Percentiles rank a stretch among this genome's conserved stretches.
These are phyloP conservation scores for Pavo muticus DNA, from an alignment of 2,113 vertebrate species.

Conservation along the genomic window DNA sequence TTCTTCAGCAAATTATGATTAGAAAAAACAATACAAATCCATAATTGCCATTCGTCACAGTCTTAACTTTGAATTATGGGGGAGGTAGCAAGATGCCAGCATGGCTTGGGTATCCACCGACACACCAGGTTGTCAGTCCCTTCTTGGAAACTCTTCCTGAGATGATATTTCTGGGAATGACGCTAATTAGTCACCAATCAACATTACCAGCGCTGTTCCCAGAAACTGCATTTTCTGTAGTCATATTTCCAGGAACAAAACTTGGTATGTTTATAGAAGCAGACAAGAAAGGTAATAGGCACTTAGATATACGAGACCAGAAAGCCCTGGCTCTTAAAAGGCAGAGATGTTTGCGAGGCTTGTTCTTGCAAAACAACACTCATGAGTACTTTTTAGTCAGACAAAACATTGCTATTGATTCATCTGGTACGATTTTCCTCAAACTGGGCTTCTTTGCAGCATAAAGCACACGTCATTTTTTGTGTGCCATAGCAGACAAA, in stretches of 20 bases:
- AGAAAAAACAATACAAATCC: neutral
- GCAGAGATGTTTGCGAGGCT: neutral
- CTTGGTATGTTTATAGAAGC: neutral
- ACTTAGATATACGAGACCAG: neutral
- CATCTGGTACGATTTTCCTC: neutral
- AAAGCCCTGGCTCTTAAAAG: neutral
- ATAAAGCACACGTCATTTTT: neutral
- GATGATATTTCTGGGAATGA: conserved; percentile 45
- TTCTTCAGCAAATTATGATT: conserved; percentile 2
- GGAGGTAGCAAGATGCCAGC: neutral
- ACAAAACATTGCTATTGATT: conserved; percentile 48
- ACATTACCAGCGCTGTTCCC: conserved; percentile 50
- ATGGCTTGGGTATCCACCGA: neutral
- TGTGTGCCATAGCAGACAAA: neutral
- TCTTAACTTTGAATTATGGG: neutral
- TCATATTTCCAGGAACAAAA: conserved; percentile 41
- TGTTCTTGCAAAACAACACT: neutral
- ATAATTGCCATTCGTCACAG: neutral
- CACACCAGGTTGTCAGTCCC: neutral
- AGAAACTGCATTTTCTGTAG: conserved; percentile 31
- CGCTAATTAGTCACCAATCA: conserved; percentile 57
- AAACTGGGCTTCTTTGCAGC: neutral
- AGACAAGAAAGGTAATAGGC: neutral
- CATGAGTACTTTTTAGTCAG: neutral
- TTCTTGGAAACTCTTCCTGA: conserved; percentile 29